Conservation (phyloP, 2,113 vertebrate genomes). For the Mesembrinibis cayennensis region DNA sequence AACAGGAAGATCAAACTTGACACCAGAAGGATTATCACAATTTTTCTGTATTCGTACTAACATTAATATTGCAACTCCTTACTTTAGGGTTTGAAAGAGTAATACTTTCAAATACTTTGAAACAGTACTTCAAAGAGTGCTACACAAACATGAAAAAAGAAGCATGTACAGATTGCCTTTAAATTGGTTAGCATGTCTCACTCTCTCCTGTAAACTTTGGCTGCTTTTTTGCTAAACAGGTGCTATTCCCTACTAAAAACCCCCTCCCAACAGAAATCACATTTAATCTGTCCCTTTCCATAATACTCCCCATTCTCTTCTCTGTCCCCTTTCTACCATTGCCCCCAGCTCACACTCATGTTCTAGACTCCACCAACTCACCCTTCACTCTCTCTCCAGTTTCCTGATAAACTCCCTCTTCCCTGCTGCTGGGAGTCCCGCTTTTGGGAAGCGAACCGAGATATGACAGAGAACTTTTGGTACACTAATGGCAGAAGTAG, state of each 20-base stretch:
- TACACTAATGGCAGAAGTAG: background rate
- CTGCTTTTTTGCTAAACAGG: background rate
- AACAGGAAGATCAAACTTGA: background rate
- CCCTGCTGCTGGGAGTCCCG: background rate
- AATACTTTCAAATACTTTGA: background rate
- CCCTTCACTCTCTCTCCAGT: background rate
- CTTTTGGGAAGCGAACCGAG: background rate
- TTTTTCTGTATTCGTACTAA: background rate
- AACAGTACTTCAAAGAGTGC: background rate
- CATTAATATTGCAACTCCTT: background rate
- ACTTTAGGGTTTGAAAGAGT: background rate
- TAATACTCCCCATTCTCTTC: background rate
- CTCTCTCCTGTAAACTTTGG: background rate
- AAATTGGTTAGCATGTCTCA: background rate
- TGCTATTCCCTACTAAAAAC: background rate
- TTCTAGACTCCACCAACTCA: background rate
- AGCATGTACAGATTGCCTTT: background rate
- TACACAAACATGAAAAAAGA: background rate
- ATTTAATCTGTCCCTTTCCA: background rate
- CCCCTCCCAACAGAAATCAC: background rate
- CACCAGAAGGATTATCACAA: background rate
- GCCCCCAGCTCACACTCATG: rapidly evolving
- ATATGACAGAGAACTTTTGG: background rate
- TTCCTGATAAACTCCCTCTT: background rate
- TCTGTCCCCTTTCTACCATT: background rate